These are phyloP conservation scores for Lacerta viridis DNA, from an alignment of 2,797 vertebrate species.

Conservation along the genomic window DNA sequence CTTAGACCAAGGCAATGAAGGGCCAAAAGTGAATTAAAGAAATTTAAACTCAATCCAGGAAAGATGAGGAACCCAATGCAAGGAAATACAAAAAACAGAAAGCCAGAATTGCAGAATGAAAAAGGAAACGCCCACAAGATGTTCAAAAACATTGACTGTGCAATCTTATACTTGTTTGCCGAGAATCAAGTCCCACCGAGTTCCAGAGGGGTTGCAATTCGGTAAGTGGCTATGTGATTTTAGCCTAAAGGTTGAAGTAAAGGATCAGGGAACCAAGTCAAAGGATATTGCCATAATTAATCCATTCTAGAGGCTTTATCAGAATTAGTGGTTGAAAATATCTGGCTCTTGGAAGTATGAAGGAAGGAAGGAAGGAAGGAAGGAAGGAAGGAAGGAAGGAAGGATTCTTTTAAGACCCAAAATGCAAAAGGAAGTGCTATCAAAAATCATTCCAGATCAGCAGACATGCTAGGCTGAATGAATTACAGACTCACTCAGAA, in stretches of 20 bases:
- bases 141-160: too few species aligned
- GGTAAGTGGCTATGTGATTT: too few species aligned
- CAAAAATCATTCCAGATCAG: too few species aligned
- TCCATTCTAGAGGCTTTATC: background rate
- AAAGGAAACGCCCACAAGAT: background rate
- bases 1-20: background rate
- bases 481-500: background rate
- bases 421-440: background rate
- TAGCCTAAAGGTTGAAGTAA: background rate
- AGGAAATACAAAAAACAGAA: background rate
- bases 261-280: background rate
- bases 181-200: too few species aligned
- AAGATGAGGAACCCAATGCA: background rate
- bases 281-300: background rate
- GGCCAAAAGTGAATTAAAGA: background rate
- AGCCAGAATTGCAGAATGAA: background rate
- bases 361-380: too few species aligned
- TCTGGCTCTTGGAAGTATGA: background rate
- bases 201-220: too few species aligned
- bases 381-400: too few species aligned
- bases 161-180: too few species aligned
- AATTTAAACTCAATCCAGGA: background rate
- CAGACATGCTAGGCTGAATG: background rate
- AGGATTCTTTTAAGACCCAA: too few species aligned
- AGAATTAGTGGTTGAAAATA: background rate